These are phyloP conservation scores for Tetrao urogallus DNA, from an alignment of 2,113 vertebrate species.

Conservation along the genomic window DNA sequence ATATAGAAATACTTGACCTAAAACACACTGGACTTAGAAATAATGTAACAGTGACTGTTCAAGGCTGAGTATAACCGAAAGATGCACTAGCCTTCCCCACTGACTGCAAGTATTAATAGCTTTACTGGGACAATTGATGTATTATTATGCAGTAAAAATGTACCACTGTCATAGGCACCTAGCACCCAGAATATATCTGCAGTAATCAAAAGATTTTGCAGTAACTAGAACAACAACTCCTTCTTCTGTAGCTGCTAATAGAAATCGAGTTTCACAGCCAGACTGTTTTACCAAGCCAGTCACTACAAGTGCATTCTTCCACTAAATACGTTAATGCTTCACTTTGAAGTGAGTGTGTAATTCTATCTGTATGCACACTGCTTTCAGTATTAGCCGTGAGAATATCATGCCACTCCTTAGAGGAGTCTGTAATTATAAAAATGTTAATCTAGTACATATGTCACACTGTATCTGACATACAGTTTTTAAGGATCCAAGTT, in stretches of 20 bases:
- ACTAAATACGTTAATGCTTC: conserved; percentile 68
- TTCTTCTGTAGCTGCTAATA: conserved; percentile 84
- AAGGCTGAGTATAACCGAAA: neutral
- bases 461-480: neutral
- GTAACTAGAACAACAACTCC: conserved; percentile 82
- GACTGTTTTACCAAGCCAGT: conserved; percentile 53
- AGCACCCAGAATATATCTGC: conserved; percentile 52
- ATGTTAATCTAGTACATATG: neutral
- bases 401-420: neutral
- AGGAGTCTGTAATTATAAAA: conserved; percentile 53
- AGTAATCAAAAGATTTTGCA: conserved; percentile 80
- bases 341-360: neutral
- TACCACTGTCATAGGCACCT: conserved; percentile 3
- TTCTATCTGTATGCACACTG: neutral
- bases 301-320: conserved; percentile 74
- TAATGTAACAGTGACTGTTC: neutral
- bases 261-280: conserved; percentile 74
- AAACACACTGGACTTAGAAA: neutral
- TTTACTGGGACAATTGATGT: neutral
- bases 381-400: neutral
- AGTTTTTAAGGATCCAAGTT: neutral
- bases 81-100: neutral
- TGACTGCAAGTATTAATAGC: neutral
- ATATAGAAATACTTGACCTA: neutral
- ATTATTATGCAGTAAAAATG: conserved; percentile 17